phyloP scores from a whole-genome alignment of 2,888 invertebrate genomes.

The Salpingus planirostris region DNA sequence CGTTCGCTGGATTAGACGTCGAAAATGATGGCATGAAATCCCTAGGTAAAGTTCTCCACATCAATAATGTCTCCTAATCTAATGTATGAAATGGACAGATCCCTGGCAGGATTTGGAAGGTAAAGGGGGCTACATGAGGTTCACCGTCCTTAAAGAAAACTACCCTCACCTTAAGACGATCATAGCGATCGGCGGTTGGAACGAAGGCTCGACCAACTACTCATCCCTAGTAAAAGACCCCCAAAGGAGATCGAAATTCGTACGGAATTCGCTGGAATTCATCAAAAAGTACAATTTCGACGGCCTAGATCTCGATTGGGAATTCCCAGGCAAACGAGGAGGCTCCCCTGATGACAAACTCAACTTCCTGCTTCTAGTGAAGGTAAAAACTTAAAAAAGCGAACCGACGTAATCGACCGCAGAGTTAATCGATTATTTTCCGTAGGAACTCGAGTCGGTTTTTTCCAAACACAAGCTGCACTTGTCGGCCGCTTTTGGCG shows the following conservation, averaged over 20 bases:
- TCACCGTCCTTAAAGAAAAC: slow-evolving; percentile 55
- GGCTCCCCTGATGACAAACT: slow-evolving; percentile 65
- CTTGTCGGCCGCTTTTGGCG: slow-evolving; percentile 75
- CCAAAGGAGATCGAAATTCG: slow-evolving; percentile 55
- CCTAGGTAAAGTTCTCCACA: slow-evolving; percentile 43
- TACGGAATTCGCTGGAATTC: slow-evolving; percentile 60
- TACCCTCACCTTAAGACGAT: slow-evolving; percentile 63
- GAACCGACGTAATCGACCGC: background rate
- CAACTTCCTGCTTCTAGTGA: slow-evolving; percentile 68
- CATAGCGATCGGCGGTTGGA: slow-evolving; percentile 86
- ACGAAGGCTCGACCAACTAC: slow-evolving; percentile 72
- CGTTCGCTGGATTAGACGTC: slow-evolving; percentile 55
- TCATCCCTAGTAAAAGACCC: slow-evolving; percentile 60
- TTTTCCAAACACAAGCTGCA: slow-evolving; percentile 60
- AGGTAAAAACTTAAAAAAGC: slow-evolving; percentile 43
- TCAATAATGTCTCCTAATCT: background rate
- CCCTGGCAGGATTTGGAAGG: slow-evolving; percentile 72
- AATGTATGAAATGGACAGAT: slow-evolving; percentile 43
- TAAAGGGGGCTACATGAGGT: slow-evolving; percentile 58
- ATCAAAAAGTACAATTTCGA: slow-evolving; percentile 62
- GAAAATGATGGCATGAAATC: slow-evolving; percentile 45
- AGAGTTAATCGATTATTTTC: background rate
- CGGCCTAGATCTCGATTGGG: slow-evolving; percentile 77
- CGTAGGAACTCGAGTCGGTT: slow-evolving; percentile 60
- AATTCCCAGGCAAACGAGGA: slow-evolving; percentile 71